Evolutionary conservation across 2,797 vertebrate species (phyloP).

Genomic region (Coranthus polyacanthus): DNA sequence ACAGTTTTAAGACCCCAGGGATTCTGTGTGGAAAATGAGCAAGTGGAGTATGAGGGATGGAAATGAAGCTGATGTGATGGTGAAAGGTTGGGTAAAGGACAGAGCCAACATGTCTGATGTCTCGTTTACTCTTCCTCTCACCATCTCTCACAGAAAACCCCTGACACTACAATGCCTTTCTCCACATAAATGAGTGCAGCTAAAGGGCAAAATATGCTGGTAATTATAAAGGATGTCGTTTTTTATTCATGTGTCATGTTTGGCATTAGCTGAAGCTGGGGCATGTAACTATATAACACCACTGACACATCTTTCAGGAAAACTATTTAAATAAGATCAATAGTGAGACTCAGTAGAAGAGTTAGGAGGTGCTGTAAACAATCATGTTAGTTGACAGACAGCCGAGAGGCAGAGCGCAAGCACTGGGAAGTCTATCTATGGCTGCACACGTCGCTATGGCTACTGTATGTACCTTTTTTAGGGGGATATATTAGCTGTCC

Average conservation of each 20-base stretch:
- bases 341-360: conserved; percentile 28
- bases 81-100: conserved; percentile 33
- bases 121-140: conserved; percentile 14
- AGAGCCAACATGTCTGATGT: conserved; percentile 32
- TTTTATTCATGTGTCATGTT: neutral
- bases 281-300: too few species aligned
- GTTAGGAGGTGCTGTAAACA: conserved; percentile 55
- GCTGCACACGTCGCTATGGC: conserved; percentile 57
- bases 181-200: too few species aligned
- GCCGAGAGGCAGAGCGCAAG: conserved; percentile 57
- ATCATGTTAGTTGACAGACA: conserved; percentile 60
- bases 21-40: conserved; percentile 53
- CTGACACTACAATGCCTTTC: neutral
- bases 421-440: conserved; percentile 48
- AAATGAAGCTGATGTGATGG: conserved; percentile 49
- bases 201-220: too few species aligned
- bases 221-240: neutral
- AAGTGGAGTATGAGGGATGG: conserved; percentile 44
- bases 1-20: conserved; percentile 49
- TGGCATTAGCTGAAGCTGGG: conserved; percentile 1
- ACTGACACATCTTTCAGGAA: neutral
- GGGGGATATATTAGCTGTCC: conserved; percentile 94
- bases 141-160: neutral
- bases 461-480: conserved; percentile 91
- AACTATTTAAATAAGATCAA: conserved; percentile 14